These are phyloP conservation scores for Donacobius atricapilla DNA, from an alignment of 2,113 vertebrate species.

Conservation along the genomic window DNA sequence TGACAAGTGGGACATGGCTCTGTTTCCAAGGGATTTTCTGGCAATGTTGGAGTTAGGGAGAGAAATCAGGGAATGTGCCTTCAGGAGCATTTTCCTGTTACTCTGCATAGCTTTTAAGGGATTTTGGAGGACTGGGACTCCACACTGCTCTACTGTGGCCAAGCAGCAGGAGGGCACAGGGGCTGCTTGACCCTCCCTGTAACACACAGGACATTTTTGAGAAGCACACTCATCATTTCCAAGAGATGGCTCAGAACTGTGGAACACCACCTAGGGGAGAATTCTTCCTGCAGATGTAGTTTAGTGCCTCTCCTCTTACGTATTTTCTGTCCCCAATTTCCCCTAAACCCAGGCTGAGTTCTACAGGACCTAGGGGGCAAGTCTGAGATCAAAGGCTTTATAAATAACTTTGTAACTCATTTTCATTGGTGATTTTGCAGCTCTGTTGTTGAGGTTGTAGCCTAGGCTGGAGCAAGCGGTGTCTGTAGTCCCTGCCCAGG, in stretches of 20 bases:
- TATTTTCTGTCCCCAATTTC: not conserved
- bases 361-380: not conserved
- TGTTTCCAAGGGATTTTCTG: not conserved
- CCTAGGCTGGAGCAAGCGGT: not conserved
- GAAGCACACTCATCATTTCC: not conserved
- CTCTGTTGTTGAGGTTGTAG: not conserved
- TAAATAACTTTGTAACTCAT: not conserved
- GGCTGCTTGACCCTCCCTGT: rapidly evolving
- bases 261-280: not conserved
- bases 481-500: not conserved
- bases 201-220: not conserved
- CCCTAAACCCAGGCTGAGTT: not conserved
- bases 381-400: not conserved
- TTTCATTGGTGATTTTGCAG: not conserved
- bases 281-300: not conserved
- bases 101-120: not conserved
- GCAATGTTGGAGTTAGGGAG: not conserved
- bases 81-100: not conserved
- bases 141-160: rapidly evolving
- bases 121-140: not conserved
- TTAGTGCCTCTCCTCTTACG: not conserved
- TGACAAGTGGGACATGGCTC: not conserved
- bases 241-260: not conserved
- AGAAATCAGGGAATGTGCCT: not conserved
- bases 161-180: not conserved